phyloP scores from a whole-genome alignment of 1,140 invertebrate genomes.

The Papilio xuthus region DNA sequence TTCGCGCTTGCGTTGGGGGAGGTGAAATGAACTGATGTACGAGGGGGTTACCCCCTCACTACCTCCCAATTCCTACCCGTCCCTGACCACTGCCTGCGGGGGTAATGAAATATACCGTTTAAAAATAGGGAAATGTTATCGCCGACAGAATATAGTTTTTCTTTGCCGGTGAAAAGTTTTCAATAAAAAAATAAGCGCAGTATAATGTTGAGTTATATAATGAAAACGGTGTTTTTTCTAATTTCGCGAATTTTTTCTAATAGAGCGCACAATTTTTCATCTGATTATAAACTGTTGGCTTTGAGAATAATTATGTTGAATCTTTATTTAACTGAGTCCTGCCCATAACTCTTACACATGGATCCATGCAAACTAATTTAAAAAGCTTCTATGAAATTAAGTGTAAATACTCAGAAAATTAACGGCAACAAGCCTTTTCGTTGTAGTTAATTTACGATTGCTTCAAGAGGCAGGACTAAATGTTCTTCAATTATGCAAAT shows the following conservation, averaged over 20 bases:
- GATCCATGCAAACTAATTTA: no score
- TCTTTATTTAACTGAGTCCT: no score
- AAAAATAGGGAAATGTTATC: conserved; percentile 53
- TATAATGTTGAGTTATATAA: neutral
- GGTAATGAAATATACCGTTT: conserved; percentile 66
- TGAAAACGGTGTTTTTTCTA: neutral
- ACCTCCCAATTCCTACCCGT: conserved; percentile 39
- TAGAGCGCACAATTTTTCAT: no score
- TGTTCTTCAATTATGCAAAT: neutral
- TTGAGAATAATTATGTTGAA: no score
- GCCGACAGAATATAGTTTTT: conserved; percentile 42
- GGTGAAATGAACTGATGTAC: conserved; percentile 54
- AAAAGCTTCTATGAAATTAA: no score
- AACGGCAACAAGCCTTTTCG: conserved; percentile 1
- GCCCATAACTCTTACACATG: no score
- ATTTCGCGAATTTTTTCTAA: no score
- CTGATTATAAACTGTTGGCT: no score
- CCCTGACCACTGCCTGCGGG: conserved; percentile 63
- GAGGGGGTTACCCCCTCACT: conserved; percentile 41
- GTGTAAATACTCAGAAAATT: neutral
- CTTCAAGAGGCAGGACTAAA: neutral
- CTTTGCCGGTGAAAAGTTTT: neutral
- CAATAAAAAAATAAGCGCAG: neutral
- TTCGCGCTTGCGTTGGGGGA: conserved; percentile 41
- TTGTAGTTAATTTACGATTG: conserved; percentile 40